These are phyloP conservation scores for Chionis minor DNA, from an alignment of 2,113 vertebrate species.

Conservation along the genomic window DNA sequence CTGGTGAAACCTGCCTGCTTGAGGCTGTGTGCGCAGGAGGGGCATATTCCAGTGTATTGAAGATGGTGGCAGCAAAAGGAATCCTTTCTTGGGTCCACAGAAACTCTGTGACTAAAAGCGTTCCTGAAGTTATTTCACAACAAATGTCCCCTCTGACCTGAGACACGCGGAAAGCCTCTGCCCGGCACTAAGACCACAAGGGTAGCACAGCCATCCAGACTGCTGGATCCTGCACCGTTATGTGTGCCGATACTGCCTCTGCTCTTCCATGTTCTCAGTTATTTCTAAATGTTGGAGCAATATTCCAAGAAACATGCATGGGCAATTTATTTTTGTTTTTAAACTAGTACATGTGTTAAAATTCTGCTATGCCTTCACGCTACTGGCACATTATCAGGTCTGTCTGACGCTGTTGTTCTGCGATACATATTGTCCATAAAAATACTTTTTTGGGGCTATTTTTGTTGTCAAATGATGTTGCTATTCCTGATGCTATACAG, in stretches of 20 bases:
- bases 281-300: background rate
- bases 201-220: background rate
- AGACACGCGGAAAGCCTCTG: background rate
- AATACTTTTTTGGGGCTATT: background rate
- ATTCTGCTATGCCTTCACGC: background rate
- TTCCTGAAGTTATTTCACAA: background rate
- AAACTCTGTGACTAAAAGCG: background rate
- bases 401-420: background rate
- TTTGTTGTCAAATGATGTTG: background rate
- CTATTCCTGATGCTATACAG: background rate
- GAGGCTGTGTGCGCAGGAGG: background rate
- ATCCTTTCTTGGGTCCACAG: background rate
- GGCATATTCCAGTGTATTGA: background rate
- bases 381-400: background rate
- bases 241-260: background rate
- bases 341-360: background rate
- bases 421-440: accelerated
- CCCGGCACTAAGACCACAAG: background rate
- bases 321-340: background rate
- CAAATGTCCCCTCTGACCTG: background rate
- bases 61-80: background rate
- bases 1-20: background rate
- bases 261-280: background rate
- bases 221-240: background rate
- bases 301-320: background rate